Percentiles rank a stretch among this genome's conserved stretches.
These are phyloP conservation scores for Oreohelix idahoensis DNA, from an alignment of 1,140 invertebrate genomes.

Conservation along the genomic window DNA sequence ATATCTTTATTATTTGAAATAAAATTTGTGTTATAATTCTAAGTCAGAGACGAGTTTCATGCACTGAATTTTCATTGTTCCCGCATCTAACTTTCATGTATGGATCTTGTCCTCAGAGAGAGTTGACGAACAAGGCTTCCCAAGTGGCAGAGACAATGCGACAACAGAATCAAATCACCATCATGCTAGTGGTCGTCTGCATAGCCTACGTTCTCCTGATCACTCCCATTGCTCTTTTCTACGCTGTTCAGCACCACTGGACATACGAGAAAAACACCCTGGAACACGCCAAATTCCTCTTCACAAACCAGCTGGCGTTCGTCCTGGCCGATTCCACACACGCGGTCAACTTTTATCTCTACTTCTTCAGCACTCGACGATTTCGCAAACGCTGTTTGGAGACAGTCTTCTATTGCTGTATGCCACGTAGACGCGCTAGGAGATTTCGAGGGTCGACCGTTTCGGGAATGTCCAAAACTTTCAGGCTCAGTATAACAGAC, in stretches of 20 bases:
- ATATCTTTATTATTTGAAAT: too few species aligned
- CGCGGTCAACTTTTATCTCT: slow-evolving; percentile 63
- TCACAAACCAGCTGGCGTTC: slow-evolving; percentile 52
- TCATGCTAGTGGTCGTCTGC: slow-evolving; percentile 58
- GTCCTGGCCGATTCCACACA: slow-evolving; percentile 58
- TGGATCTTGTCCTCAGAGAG: slow-evolving; percentile 11
- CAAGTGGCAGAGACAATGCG: slow-evolving; percentile 50
- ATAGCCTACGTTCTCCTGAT: slow-evolving; percentile 57
- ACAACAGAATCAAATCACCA: slow-evolving; percentile 61
- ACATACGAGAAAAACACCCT: neutral
- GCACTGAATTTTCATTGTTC: too few species aligned
- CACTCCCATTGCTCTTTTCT: slow-evolving; percentile 60
- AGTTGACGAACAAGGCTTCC: slow-evolving; percentile 26
- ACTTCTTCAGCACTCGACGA: slow-evolving; percentile 60
- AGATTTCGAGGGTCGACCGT: slow-evolving; percentile 1
- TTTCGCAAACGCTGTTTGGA: slow-evolving; percentile 58
- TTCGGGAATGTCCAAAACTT: slow-evolving; percentile 25
- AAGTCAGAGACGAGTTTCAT: too few species aligned
- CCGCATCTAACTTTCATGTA: too few species aligned
- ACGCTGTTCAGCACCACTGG: slow-evolving; percentile 49
- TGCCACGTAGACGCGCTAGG: slow-evolving; percentile 19
- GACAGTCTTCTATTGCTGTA: slow-evolving; percentile 46
- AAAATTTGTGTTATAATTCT: too few species aligned
- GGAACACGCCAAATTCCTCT: slow-evolving; percentile 33
- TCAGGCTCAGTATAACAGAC: slow-evolving; percentile 31